These are phyloP conservation scores for Pseudolycoriella hygida DNA, from an alignment of 2,888 invertebrate species.

Conservation along the genomic window DNA sequence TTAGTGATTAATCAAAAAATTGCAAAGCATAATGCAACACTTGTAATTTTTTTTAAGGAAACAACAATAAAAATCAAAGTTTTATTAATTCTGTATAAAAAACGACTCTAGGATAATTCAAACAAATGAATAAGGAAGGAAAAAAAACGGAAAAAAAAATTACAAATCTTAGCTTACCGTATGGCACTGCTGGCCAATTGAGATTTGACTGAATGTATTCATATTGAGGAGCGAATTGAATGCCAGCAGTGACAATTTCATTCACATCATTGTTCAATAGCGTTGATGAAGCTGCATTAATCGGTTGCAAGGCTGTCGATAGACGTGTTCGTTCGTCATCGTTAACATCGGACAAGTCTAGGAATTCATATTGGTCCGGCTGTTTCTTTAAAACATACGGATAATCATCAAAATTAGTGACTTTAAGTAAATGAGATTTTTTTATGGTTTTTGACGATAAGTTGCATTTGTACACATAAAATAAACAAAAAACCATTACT, in stretches of 20 bases:
- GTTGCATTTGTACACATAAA: background rate
- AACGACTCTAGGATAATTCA: background rate
- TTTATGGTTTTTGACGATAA: background rate
- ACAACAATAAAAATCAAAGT: background rate
- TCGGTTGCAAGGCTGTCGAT: conserved; percentile 33
- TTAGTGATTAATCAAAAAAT: no score
- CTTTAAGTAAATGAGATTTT: background rate
- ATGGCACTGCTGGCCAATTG: conserved; percentile 6
- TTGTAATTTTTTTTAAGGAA: background rate
- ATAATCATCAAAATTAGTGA: background rate
- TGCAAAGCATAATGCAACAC: background rate
- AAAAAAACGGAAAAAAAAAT: background rate
- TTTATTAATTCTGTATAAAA: no score
- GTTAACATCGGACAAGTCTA: conserved; percentile 55
- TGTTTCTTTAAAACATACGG: background rate
- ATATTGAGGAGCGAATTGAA: conserved; percentile 1
- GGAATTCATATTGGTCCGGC: conserved; percentile 45
- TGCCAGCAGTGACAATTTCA: conserved; percentile 3
- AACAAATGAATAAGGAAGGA: conserved; percentile 4
- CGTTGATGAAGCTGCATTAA: conserved; percentile 7
- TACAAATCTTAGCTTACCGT: conserved; percentile 9
- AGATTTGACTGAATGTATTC: conserved; percentile 1
- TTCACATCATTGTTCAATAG: conserved; percentile 4
- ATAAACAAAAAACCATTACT: no score
- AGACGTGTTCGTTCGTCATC: conserved; percentile 46